Evolutionary conservation across 2,888 invertebrate genomes (phyloP).

Genomic region (Neoaliturus tenellus): DNA sequence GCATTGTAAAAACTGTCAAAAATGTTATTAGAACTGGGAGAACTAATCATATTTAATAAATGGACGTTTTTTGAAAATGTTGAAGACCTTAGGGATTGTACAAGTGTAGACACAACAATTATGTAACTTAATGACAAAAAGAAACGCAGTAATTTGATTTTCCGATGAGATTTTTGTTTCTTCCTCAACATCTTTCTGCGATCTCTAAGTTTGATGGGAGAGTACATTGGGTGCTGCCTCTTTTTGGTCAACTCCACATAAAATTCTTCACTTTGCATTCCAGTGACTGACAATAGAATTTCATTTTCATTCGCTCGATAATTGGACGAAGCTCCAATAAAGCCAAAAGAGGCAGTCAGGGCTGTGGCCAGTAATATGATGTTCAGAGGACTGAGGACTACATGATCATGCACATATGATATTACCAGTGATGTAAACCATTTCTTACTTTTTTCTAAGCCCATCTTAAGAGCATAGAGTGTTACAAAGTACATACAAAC

Average conservation of each 20-base stretch:
- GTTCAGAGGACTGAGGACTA: neutral
- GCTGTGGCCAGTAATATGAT: neutral
- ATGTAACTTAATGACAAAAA: neutral
- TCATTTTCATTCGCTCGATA: neutral
- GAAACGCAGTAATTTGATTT: neutral
- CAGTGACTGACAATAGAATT: neutral
- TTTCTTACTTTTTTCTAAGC: neutral
- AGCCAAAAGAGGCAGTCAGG: neutral
- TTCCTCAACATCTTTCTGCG: neutral
- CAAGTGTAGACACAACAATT: neutral
- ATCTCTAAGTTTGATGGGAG: neutral
- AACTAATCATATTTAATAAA: neutral
- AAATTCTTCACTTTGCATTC: neutral
- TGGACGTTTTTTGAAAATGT: neutral
- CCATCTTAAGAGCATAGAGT: slow-evolving; percentile 15
- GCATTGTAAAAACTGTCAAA: neutral
- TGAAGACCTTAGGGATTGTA: neutral
- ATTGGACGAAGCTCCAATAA: neutral
- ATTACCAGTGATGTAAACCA: neutral
- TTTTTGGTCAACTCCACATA: neutral
- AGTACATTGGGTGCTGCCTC: neutral
- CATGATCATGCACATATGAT: neutral
- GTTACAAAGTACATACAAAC: neutral
- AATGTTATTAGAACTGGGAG: neutral
- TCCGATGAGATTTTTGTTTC: neutral